Evolutionary conservation across 1,140 invertebrate genomes (phyloP), one percentile per base, ranked within the genome.

Genomic region (Euschistus heros): DNA sequence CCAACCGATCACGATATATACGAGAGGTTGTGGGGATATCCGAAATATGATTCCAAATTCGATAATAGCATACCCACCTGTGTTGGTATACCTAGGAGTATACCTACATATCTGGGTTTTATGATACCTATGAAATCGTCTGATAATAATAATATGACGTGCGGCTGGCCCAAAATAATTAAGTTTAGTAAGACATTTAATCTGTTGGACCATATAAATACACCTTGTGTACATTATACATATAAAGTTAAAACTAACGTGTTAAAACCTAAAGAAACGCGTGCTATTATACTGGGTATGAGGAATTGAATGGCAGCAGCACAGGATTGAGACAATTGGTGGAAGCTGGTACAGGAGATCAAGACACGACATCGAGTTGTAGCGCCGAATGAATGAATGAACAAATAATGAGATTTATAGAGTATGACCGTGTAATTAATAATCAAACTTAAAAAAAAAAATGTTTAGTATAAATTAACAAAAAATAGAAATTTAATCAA

Each of bases 181-280:
- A 37, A 62, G 20, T 62, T 13, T 44, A 33, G 15, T 62, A 62
- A 62, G 20, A 42, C 18, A n/a, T 62, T 62, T 62, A 62, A 62
- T 20, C 42, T 42, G 33, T n/a, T 62, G 15, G 60, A 62, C 42
- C 17, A 42, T 20, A 62, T 62, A 17, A 33, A 62, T 10, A 62
- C 13, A 26, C 60, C 55, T 62, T 13, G 13, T 42, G 27, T 62
- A 37, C 18, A 42, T 62, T 62, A 62, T 20, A 18, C 5, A 7
- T 62, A 42, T 24, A 42, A 62, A 18, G 60, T 62, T 8, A 60
- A 62, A 62, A 62, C 60, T 8, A 62, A 62, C 22, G 15, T 17
- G 4, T 20, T 62, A 10, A 62, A 62, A 20, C 14, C 27, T 42
- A 44, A 62, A 62, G 13, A n/a, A 14, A 62, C 27, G 3, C 7